phyloP scores from a whole-genome alignment of 2,113 vertebrate species.

The Rhineura floridana region DNA sequence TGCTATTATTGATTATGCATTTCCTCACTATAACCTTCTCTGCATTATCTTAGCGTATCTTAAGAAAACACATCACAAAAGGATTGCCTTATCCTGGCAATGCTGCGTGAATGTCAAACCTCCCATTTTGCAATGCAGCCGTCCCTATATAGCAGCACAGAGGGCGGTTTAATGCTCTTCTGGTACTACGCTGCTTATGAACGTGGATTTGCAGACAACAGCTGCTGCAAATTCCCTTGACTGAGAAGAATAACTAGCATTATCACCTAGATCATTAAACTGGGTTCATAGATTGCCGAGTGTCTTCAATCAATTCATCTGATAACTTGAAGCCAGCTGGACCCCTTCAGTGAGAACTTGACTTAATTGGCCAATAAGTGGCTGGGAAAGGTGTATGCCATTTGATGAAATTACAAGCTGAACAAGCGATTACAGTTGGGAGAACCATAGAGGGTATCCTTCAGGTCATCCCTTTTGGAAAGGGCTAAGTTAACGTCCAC shows the following conservation, averaged over 20 bases:
- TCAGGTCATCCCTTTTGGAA: constrained; percentile 82
- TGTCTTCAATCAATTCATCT: constrained; percentile 99
- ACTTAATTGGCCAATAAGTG: constrained; percentile 99
- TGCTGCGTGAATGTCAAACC: constrained; percentile 76
- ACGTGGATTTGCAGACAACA: constrained; percentile 93
- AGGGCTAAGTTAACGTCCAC: constrained; percentile 87
- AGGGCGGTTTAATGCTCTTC: constrained; percentile 88
- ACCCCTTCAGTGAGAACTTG: constrained; percentile 99
- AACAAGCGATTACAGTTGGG: constrained; percentile 92
- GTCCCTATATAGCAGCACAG: constrained; percentile 75
- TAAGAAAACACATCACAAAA: constrained; percentile 32
- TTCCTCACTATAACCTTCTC: constrained; percentile 56
- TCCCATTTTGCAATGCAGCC: constrained; percentile 81
- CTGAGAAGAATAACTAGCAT: constrained; percentile 99
- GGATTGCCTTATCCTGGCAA: constrained; percentile 36
- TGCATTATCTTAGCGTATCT: neutral
- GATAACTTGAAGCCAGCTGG: constrained; percentile 97
- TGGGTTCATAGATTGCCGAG: constrained; percentile 93
- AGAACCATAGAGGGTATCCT: constrained; percentile 76
- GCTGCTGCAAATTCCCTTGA: constrained; percentile 97
- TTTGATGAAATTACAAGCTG: constrained; percentile 96
- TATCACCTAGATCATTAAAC: constrained; percentile 99
- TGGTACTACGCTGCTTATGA: constrained; percentile 90
- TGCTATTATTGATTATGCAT: constrained; percentile 51
- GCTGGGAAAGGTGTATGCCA: constrained; percentile 92